Conservation (phyloP, 2,113 vertebrate genomes). For the Pluvianellus socialis region DNA sequence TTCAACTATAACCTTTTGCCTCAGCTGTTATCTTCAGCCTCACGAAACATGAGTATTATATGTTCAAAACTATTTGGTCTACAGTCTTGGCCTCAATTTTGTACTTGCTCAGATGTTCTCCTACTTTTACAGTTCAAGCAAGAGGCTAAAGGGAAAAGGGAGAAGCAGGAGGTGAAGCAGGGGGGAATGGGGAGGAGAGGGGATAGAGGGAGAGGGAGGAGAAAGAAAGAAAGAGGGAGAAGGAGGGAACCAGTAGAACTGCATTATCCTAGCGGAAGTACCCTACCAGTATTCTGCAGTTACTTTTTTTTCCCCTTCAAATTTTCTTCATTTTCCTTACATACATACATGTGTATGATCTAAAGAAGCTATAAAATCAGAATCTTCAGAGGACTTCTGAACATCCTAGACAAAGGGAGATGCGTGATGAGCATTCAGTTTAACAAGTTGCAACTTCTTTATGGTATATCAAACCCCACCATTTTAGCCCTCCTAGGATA, state of each 20-base stretch:
- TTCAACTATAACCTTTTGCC: neutral
- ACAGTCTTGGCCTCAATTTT: neutral
- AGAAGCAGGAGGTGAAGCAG: fast-evolving
- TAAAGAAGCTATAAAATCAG: neutral
- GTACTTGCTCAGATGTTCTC: neutral
- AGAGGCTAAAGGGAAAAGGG: neutral
- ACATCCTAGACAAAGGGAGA: neutral
- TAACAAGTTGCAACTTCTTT: neutral
- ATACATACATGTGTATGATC: fast-evolving
- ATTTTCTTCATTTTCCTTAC: neutral
- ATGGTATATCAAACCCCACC: fast-evolving
- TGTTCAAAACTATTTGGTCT: neutral
- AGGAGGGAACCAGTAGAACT: neutral
- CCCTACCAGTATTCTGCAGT: neutral
- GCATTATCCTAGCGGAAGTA: neutral
- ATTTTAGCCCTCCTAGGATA: neutral
- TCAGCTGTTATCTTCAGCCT: neutral
- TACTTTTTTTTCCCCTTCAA: neutral
- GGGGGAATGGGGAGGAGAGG: fast-evolving
- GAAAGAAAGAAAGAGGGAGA: neutral
- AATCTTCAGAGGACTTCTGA: neutral
- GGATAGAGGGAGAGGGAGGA: neutral
- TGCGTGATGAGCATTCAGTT: neutral
- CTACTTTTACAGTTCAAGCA: neutral
- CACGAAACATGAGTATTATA: neutral